These are phyloP conservation scores for Parasteatoda tepidariorum DNA, from an alignment of 1,140 invertebrate genomes.

Conservation along the genomic window DNA sequence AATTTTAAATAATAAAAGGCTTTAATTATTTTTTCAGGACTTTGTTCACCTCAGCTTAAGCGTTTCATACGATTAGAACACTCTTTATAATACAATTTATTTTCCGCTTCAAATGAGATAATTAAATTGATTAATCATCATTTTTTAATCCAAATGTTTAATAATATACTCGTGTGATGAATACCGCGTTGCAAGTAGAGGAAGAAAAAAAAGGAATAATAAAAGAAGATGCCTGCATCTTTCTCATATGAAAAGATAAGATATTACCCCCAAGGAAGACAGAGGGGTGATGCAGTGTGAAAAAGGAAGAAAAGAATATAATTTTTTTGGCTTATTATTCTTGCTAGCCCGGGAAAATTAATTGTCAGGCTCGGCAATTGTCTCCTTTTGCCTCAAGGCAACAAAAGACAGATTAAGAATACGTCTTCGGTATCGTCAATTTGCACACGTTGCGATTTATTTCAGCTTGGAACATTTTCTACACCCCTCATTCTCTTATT, in stretches of 20 bases:
- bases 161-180: no score
- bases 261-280: neutral
- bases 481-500: neutral
- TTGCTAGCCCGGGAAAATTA: conserved; percentile 3
- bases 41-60: no score
- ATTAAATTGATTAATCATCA: conserved; percentile 39
- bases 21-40: no score
- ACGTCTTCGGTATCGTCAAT: conserved; percentile 24
- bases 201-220: no score
- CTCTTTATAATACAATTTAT: neutral
- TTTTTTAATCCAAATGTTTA: no score
- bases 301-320: no score
- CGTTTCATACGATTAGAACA: neutral
- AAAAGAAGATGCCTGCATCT: no score
- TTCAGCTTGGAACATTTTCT: neutral
- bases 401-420: conserved; percentile 39
- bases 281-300: no score
- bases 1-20: no score
- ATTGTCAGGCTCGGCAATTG: conserved; percentile 1
- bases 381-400: neutral
- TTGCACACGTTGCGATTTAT: conserved; percentile 36
- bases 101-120: conserved; percentile 30
- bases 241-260: neutral
- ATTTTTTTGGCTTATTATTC: no score
- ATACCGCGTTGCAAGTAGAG: no score